Conservation (phyloP, 2,888 invertebrate genomes). For the Dichetophora obliterata region DNA sequence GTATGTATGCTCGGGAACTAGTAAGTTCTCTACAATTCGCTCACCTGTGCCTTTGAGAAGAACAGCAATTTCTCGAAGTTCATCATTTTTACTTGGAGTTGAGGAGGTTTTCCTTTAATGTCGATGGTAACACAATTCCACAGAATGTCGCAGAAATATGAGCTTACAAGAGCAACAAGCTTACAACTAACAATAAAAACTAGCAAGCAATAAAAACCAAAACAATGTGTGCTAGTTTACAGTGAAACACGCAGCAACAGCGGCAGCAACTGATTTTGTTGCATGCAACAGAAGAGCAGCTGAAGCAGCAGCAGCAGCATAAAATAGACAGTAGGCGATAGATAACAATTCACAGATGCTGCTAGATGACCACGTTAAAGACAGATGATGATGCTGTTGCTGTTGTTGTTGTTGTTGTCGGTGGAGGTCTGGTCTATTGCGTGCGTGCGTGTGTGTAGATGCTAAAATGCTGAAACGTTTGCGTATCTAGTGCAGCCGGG, state of each 20-base stretch:
- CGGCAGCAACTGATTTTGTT: not conserved
- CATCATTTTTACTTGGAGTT: not conserved
- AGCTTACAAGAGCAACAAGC: conserved; percentile 2
- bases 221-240: conserved; percentile 29
- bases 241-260: conserved; percentile 2
- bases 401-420: not conserved
- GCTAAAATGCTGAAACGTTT: not conserved
- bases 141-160: not conserved
- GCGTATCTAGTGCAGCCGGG: conserved; percentile 29
- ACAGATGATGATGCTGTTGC: not conserved
- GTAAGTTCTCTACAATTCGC: not conserved
- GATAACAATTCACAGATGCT: not conserved
- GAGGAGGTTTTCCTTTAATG: conserved; percentile 21
- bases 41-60: conserved; percentile 34
- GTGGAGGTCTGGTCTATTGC: not conserved
- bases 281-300: not conserved
- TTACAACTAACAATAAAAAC: not conserved
- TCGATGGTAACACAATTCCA: conserved; percentile 33
- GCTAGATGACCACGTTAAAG: not conserved
- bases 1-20: too few species aligned
- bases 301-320: not conserved
- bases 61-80: conserved; percentile 38
- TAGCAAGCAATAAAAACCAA: not conserved
- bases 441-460: not conserved
- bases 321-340: not conserved